These are phyloP conservation scores for Plebejus argus DNA, from an alignment of 2,888 invertebrate genomes.

Conservation along the genomic window DNA sequence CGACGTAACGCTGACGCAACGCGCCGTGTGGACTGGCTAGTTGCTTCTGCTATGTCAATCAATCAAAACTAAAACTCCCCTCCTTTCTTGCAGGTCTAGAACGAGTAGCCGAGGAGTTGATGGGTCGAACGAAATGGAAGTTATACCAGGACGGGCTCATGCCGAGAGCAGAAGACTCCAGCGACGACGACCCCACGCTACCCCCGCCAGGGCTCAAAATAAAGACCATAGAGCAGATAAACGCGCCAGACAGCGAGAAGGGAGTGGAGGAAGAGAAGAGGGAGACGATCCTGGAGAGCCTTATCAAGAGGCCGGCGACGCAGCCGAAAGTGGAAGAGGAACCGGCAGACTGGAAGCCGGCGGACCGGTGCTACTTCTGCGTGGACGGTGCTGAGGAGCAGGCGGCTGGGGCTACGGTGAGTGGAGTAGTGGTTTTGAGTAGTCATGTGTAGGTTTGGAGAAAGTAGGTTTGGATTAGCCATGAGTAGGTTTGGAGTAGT, in stretches of 20 bases:
- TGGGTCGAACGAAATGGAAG: constrained; percentile 98
- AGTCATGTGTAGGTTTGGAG: not conserved
- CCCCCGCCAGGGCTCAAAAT: constrained; percentile 75
- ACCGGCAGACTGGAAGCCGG: constrained; percentile 89
- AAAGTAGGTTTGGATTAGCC: not conserved
- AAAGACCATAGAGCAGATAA: constrained; percentile 78
- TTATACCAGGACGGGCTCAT: constrained; percentile 90
- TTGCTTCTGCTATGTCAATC: no score
- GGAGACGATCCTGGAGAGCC: constrained; percentile 78
- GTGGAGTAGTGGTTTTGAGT: constrained; percentile 37
- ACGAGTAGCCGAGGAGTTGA: constrained; percentile 97
- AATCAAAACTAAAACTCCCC: not conserved
- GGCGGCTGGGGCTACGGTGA: constrained; percentile 53
- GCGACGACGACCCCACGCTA: constrained; percentile 74
- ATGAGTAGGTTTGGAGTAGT: not conserved
- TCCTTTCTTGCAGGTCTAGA: constrained; percentile 88
- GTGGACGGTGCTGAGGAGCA: constrained; percentile 67
- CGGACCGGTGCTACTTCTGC: constrained; percentile 92
- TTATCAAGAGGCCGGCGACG: constrained; percentile 75
- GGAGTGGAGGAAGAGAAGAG: constrained; percentile 54
- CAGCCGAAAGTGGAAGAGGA: constrained; percentile 74
- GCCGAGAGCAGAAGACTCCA: constrained; percentile 70
- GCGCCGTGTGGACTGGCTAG: no score
- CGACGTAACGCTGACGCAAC: no score
- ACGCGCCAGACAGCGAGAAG: constrained; percentile 65